phyloP scores from a whole-genome alignment of 2,888 invertebrate genomes.

The Pteria penguin region DNA sequence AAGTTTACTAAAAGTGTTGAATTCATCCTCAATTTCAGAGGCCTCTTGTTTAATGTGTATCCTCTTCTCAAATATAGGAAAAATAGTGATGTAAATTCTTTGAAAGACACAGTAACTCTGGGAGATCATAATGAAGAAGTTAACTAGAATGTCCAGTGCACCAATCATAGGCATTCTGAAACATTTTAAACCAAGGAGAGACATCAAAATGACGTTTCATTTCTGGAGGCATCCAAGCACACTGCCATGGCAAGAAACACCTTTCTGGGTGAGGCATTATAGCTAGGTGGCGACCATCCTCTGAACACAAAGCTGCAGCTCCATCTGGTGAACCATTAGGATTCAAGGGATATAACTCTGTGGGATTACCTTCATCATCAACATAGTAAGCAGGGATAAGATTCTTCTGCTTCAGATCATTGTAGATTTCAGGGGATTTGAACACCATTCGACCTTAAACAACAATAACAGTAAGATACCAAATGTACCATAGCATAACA shows the following conservation, averaged over 20 bases:
- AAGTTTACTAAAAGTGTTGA: too few species aligned
- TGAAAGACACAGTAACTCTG: too few species aligned
- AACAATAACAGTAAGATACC: neutral
- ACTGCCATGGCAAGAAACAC: conserved; percentile 93
- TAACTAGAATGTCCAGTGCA: conserved; percentile 57
- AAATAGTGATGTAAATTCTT: too few species aligned
- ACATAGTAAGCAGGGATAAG: conserved; percentile 91
- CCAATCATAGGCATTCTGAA: conserved; percentile 88
- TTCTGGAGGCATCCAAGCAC: conserved; percentile 82
- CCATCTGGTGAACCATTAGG: conserved; percentile 86
- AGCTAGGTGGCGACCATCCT: conserved; percentile 95
- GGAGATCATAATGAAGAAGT: too few species aligned
- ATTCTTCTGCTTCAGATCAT: conserved; percentile 80
- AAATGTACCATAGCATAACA: neutral
- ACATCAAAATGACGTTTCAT: conserved; percentile 78
- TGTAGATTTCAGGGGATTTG: conserved; percentile 77
- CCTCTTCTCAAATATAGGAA: too few species aligned
- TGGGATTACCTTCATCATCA: conserved; percentile 87
- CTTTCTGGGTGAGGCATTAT: conserved; percentile 99
- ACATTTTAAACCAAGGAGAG: conserved; percentile 95
- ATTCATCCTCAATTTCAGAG: too few species aligned
- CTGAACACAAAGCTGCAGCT: conserved; percentile 93
- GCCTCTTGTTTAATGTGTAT: too few species aligned
- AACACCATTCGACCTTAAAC: conserved; percentile 81
- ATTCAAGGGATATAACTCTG: conserved; percentile 90